phyloP scores from a whole-genome alignment of 2,113 vertebrate genomes.

The human region DNA sequence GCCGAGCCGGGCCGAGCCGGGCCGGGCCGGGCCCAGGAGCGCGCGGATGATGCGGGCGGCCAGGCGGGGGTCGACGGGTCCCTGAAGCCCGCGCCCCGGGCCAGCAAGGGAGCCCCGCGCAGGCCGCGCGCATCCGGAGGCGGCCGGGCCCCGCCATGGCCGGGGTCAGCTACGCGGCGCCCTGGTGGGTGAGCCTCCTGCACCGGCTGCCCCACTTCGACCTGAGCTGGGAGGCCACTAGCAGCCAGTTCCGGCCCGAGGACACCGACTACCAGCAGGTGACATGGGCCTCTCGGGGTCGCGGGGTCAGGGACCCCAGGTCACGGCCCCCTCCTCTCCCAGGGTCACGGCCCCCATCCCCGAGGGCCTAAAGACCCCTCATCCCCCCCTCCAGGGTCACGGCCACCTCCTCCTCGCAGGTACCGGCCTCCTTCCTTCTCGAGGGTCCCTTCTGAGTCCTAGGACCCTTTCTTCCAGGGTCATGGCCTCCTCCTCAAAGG shows the following conservation, averaged over 20 bases:
- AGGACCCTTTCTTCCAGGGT: not conserved
- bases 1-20: slow-evolving; percentile 67
- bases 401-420: not conserved
- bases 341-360: not conserved
- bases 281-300: slow-evolving; percentile 15
- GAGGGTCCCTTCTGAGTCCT: not conserved
- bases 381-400: not conserved
- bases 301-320: not conserved
- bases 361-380: not conserved
- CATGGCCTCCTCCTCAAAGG: not conserved
- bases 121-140: not conserved
- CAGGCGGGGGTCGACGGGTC: slow-evolving; percentile 25
- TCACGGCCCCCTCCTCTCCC: not conserved
- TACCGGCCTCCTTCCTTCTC: not conserved
- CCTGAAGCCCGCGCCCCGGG: slow-evolving; percentile 43
- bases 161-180: slow-evolving; percentile 94
- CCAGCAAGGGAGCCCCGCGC: slow-evolving; percentile 12
- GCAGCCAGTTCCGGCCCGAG: slow-evolving; percentile 93
- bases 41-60: slow-evolving; percentile 40
- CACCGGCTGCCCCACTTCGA: slow-evolving; percentile 95
- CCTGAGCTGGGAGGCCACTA: slow-evolving; percentile 91
- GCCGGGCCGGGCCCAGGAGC: slow-evolving; percentile 55
- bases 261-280: slow-evolving; percentile 97
- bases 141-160: slow-evolving; percentile 86
- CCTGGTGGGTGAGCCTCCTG: slow-evolving; percentile 96